Evolutionary conservation across 92 coral and sea anemone species (phyloP).

Genomic region (Umimayanthus chanpuru): DNA sequence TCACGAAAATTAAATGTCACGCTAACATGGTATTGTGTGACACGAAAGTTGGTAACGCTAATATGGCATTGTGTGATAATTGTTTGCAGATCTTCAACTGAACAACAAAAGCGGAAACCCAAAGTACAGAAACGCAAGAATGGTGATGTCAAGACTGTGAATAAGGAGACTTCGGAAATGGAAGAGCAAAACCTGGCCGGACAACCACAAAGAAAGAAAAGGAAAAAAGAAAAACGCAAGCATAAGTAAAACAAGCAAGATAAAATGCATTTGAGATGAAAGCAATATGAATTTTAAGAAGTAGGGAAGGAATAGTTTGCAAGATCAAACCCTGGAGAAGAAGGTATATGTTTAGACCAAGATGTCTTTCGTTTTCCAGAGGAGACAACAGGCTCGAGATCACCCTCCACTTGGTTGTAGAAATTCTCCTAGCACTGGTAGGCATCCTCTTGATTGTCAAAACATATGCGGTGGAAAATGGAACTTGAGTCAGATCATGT

Average conservation of each 20-base stretch:
- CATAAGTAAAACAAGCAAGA: not conserved
- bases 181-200: not conserved
- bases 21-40: too few relatives aligned
- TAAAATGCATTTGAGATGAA: not conserved
- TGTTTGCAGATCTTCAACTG: constrained; percentile 15
- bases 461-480: constrained; percentile 63
- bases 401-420: too few relatives aligned
- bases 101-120: not conserved
- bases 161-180: not conserved
- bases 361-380: too few relatives aligned
- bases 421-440: too few relatives aligned
- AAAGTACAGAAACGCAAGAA: constrained; percentile 22
- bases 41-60: not conserved
- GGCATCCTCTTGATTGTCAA: constrained; percentile 61
- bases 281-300: not conserved
- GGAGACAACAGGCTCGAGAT: too few relatives aligned
- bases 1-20: too few relatives aligned
- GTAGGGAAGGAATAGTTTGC: not conserved
- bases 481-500: constrained; percentile 41
- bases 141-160: not conserved
- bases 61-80: not conserved
- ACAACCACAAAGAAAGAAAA: constrained; percentile 15
- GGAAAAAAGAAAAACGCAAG: constrained; percentile 21
- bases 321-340: too few relatives aligned
- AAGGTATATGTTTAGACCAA: too few relatives aligned